These are phyloP conservation scores for Dynastes hyllus DNA, from an alignment of 2,888 invertebrate species.

Conservation along the genomic window DNA sequence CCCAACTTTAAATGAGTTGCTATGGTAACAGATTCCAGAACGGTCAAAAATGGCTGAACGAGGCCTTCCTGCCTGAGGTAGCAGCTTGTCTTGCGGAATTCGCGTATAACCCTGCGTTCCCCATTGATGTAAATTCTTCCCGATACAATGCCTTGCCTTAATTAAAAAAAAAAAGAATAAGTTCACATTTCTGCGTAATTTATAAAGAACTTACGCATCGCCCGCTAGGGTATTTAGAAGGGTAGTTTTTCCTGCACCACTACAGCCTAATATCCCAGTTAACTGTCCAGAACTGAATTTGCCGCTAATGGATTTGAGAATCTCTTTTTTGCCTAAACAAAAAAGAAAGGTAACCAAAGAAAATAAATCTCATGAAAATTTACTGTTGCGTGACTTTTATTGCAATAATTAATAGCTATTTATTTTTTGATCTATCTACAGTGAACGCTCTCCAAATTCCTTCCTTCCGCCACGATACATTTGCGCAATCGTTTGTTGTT, in stretches of 20 bases:
- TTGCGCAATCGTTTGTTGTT: no score
- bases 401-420: no score
- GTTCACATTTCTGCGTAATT: no score
- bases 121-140: slow-evolving; percentile 91
- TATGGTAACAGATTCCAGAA: slow-evolving; percentile 90
- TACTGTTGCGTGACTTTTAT: no score
- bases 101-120: slow-evolving; percentile 80
- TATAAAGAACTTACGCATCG: slow-evolving; percentile 45
- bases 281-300: slow-evolving; percentile 51
- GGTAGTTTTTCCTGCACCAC: slow-evolving; percentile 53
- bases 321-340: slow-evolving; percentile 46
- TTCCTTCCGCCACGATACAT: no score
- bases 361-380: no score
- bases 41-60: slow-evolving; percentile 89
- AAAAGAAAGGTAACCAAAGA: background rate
- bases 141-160: slow-evolving; percentile 75
- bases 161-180: background rate
- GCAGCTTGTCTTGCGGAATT: slow-evolving; percentile 91
- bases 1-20: slow-evolving; percentile 93
- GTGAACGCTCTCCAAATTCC: no score
- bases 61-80: slow-evolving; percentile 97
- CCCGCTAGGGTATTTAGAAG: slow-evolving; percentile 53
- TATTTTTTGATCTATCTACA: no score
- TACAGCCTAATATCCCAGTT: slow-evolving; percentile 51
- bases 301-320: slow-evolving; percentile 51